A percentile compares a stretch with the other conserved stretches of the same genome.
Conservation (phyloP, 2,797 vertebrate genomes). For the Argyrosomus regius region DNA sequence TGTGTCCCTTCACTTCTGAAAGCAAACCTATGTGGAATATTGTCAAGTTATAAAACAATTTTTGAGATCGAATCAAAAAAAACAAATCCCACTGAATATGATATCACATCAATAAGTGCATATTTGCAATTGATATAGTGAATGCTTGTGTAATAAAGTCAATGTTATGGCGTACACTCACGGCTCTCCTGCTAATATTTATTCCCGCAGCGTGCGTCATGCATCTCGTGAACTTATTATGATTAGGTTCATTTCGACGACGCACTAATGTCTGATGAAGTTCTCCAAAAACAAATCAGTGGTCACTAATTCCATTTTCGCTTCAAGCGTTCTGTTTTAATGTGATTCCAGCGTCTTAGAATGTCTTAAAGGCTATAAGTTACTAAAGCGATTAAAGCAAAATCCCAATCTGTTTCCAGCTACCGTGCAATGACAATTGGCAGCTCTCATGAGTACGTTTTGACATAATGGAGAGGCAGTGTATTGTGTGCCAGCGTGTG, state of each 20-base stretch:
- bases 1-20: neutral
- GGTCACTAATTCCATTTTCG: conserved; percentile 5
- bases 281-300: neutral
- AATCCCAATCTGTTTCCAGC: conserved; percentile 28
- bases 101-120: neutral
- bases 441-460: conserved; percentile 22
- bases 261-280: neutral
- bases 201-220: neutral
- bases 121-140: neutral
- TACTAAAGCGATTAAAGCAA: conserved; percentile 27
- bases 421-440: conserved; percentile 21
- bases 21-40: neutral
- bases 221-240: neutral
- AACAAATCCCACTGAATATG: neutral
- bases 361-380: conserved; percentile 12
- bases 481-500: conserved; percentile 34
- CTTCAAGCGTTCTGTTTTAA: conserved; percentile 13
- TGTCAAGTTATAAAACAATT: too few species aligned
- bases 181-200: neutral
- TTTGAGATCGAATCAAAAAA: neutral
- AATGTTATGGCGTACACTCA: neutral
- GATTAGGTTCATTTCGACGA: neutral
- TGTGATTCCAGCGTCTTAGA: conserved; percentile 20
- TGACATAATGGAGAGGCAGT: conserved; percentile 32
- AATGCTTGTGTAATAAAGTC: neutral